A percentile compares a stretch with the other conserved stretches of the same genome.
Conservation (phyloP, 2,113 vertebrate genomes). For the Labeo catla region DNA sequence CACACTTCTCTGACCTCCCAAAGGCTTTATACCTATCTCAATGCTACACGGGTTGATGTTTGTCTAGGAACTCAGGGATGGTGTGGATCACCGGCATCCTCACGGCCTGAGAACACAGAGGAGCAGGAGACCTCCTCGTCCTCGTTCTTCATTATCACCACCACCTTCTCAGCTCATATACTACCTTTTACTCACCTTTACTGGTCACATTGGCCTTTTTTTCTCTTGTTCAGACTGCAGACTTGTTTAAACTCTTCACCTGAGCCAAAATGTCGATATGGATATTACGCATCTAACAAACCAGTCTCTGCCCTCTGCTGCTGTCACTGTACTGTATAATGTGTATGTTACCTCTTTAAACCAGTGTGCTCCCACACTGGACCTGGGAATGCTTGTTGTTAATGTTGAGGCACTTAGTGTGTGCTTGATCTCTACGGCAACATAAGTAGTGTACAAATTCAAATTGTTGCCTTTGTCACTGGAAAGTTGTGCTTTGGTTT, state of each 20-base stretch:
- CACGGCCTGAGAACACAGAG: slow-evolving; percentile 24
- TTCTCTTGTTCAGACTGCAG: slow-evolving; percentile 34
- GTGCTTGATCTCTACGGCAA: slow-evolving; percentile 19
- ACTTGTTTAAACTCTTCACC: background rate
- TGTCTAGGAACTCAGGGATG: slow-evolving; percentile 51
- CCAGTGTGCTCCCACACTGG: slow-evolving; percentile 28
- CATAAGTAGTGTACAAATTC: slow-evolving; percentile 17
- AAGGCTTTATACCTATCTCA: slow-evolving; percentile 63
- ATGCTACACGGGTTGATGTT: slow-evolving; percentile 45
- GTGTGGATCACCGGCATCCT: slow-evolving; percentile 39
- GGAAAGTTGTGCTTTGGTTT: slow-evolving; percentile 48
- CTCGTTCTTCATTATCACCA: background rate
- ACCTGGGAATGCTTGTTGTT: slow-evolving; percentile 36
- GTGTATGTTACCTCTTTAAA: slow-evolving; percentile 73
- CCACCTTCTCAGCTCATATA: slow-evolving; percentile 1
- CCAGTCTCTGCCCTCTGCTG: slow-evolving; percentile 66
- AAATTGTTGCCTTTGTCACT: slow-evolving; percentile 58
- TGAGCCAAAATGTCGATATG: slow-evolving; percentile 58
- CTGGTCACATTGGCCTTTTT: slow-evolving; percentile 58
- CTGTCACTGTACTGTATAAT: slow-evolving; percentile 74
- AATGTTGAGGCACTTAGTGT: slow-evolving; percentile 17
- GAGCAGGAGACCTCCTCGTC: slow-evolving; percentile 27
- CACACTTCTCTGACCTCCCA: slow-evolving; percentile 59
- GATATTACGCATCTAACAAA: slow-evolving; percentile 42
- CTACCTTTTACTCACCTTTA: slow-evolving; percentile 49